phyloP scores from a whole-genome alignment of 2,888 invertebrate genomes.

The Hypomecis atomaria region DNA sequence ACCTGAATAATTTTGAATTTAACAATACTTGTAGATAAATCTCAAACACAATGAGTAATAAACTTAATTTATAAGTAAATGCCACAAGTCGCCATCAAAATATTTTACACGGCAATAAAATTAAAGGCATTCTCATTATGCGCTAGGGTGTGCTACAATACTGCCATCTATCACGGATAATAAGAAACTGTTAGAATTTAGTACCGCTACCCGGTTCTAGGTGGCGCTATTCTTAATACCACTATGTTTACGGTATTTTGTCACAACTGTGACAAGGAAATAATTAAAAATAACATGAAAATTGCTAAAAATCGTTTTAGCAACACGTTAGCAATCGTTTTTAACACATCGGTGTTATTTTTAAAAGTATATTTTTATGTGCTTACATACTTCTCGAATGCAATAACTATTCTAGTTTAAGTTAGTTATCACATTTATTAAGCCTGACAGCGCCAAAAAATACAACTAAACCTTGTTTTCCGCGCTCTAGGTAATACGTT shows the following conservation, averaged over 20 bases:
- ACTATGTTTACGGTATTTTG: constrained; percentile 32
- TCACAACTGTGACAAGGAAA: constrained; percentile 1
- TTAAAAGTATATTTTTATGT: too few relatives aligned
- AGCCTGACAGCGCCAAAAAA: too few relatives aligned
- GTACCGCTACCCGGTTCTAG: constrained; percentile 77
- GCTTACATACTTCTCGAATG: too few relatives aligned
- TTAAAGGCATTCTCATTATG: constrained; percentile 21
- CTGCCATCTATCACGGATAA: constrained; percentile 62
- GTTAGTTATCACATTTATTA: too few relatives aligned
- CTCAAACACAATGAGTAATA: neutral
- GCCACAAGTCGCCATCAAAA: neutral
- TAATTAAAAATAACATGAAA: too few relatives aligned
- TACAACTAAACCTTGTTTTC: too few relatives aligned
- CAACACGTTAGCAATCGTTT: too few relatives aligned
- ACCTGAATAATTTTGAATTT: neutral
- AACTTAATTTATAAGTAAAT: constrained; percentile 1
- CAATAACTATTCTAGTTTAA: too few relatives aligned
- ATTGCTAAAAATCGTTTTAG: too few relatives aligned
- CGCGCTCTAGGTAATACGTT: constrained; percentile 4
- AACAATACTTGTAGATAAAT: neutral
- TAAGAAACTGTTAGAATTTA: constrained; percentile 54
- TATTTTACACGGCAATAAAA: constrained; percentile 32
- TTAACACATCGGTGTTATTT: too few relatives aligned
- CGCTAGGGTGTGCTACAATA: constrained; percentile 37
- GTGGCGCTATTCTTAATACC: constrained; percentile 65